These are phyloP conservation scores for Idris sp. DNA, from an alignment of 1,140 invertebrate species.

Conservation along the genomic window DNA sequence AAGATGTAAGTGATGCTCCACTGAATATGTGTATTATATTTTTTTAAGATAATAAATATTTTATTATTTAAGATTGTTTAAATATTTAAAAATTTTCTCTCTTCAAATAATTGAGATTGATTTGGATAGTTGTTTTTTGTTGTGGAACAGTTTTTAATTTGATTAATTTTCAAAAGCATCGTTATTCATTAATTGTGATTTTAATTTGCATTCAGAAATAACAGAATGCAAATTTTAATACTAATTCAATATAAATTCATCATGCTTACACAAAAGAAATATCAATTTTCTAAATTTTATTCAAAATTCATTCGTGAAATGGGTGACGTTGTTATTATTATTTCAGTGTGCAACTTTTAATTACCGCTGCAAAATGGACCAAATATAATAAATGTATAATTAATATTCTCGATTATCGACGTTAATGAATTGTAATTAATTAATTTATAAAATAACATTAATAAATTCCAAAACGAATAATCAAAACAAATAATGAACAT, in stretches of 20 bases:
- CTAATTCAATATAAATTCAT: neutral
- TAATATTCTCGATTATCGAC: conserved; percentile 7
- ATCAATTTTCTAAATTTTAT: neutral
- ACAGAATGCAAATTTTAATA: too few species aligned
- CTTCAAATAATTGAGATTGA: too few species aligned
- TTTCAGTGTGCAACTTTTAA: neutral
- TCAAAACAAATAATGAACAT: conserved; percentile 5
- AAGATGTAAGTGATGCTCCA: too few species aligned
- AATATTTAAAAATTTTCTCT: too few species aligned
- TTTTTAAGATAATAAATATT: too few species aligned
- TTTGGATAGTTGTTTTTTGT: too few species aligned
- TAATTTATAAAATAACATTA: conserved; percentile 12
- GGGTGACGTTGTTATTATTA: neutral
- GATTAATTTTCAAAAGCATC: too few species aligned
- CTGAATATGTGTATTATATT: too few species aligned
- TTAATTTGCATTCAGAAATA: too few species aligned
- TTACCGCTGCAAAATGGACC: neutral
- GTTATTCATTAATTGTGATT: too few species aligned
- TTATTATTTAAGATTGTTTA: too few species aligned
- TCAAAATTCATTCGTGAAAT: neutral
- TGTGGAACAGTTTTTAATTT: too few species aligned
- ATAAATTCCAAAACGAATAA: conserved; percentile 8
- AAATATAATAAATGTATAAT: conserved; percentile 4
- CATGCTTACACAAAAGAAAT: conserved; percentile 4
- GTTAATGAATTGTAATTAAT: conserved; percentile 1